Base-by-base conservation (phyloP, 2,797 vertebrate genomes). In the Apodemus agrarius region DNA sequence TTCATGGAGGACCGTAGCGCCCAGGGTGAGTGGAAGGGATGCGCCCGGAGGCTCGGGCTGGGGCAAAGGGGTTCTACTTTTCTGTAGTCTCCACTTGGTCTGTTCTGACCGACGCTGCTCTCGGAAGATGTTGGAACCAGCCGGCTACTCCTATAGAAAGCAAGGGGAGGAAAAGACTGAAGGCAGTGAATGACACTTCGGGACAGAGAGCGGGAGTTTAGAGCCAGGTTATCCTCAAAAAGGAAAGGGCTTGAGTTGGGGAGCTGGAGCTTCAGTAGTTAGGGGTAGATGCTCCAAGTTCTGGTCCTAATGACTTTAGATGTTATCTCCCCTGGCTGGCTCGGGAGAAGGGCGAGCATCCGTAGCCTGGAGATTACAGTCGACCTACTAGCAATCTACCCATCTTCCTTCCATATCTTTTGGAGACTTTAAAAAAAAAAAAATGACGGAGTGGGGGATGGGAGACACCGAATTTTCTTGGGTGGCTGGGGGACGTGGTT, bases 1-100 rank as follows among this genome's bases (percentile, higher is more conserved):
- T 99, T 99, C 98, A 99, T 99, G 99, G 99, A 99, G 99, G 99
- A 99, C 98, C 99, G 99, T 97, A 99, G 99, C 99, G 99, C 99
- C 98, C 99, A 99, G 99, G 99, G 99, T 99, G 99, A 99, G 99
- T 93, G 69, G 89, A 85, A 88, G 92, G 89, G 90, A 91, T 96
- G 92, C 6, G 7, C 94, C 79, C 80, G 75, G 91, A 90, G 86
- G 89, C 69, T 83, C 52, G 75, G 63, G 63, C 81, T 16, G 24
- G 63, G 74, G 63, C 46, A 61, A n/a, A n/a, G 90, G 89, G 82
- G 21, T 72, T 31, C 78, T 83, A 94, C 97, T 97, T 95, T 96
- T 92, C 78, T 29, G 83, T 37, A n/a, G 67, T 90, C 75, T 72
- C 84, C 84, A 83, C 6, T 2, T 63, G 57, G 43, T 96, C 95